Evolutionary conservation across 2,113 vertebrate genomes (phyloP).

Genomic region (Ceyx margarethae): DNA sequence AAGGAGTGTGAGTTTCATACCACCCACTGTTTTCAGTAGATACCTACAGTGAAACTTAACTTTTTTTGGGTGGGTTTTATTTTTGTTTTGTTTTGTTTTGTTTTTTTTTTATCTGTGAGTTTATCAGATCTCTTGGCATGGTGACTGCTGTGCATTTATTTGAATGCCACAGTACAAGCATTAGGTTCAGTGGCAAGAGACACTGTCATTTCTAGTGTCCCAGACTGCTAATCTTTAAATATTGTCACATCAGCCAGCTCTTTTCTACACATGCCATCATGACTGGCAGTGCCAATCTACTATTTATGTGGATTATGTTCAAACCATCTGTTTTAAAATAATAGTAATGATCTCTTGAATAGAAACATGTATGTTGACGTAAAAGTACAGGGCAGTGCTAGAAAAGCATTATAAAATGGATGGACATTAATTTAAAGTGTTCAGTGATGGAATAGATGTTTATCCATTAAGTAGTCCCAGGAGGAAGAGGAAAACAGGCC

Average conservation of each 20-base stretch:
- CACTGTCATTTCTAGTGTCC: slow-evolving; percentile 63
- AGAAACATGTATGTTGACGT: slow-evolving; percentile 53
- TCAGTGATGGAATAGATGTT: neutral
- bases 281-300: slow-evolving; percentile 72
- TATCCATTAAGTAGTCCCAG: neutral
- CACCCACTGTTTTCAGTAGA: neutral
- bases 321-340: slow-evolving; percentile 73
- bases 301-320: slow-evolving; percentile 73
- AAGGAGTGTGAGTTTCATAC: slow-evolving; percentile 36
- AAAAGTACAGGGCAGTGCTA: slow-evolving; percentile 21
- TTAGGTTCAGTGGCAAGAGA: slow-evolving; percentile 59
- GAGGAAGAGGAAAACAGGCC: neutral
- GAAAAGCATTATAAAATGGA: slow-evolving; percentile 14
- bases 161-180: slow-evolving; percentile 29
- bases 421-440: slow-evolving; percentile 13
- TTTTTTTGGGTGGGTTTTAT: neutral
- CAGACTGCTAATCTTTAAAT: slow-evolving; percentile 70
- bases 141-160: slow-evolving; percentile 41
- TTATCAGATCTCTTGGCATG: slow-evolving; percentile 24
- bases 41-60: slow-evolving; percentile 11
- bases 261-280: slow-evolving; percentile 68
- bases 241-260: slow-evolving; percentile 63
- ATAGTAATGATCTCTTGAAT: slow-evolving; percentile 68
- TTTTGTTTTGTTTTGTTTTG: neutral
- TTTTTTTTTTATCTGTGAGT: neutral